Evolutionary conservation across 2,888 invertebrate species (phyloP).

Genomic region (Lymantria monacha): DNA sequence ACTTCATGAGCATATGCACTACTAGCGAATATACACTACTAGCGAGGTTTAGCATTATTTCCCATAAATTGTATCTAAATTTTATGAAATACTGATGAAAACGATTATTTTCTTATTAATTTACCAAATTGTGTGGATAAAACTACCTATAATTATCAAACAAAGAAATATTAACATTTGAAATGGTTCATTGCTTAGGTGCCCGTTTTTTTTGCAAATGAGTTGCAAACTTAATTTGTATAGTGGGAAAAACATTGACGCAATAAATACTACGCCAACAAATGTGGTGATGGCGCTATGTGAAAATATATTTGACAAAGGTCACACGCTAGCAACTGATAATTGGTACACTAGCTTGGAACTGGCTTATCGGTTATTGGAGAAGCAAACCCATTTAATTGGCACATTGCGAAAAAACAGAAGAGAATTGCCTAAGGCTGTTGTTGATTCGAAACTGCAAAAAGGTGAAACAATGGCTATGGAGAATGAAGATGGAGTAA

Average conservation of each 20-base stretch:
- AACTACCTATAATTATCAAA: no score
- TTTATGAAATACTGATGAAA: no score
- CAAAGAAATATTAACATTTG: no score
- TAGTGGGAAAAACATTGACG: not conserved
- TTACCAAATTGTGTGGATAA: no score
- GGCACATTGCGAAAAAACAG: constrained; percentile 14
- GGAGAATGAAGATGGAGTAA: constrained; percentile 14
- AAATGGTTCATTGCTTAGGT: no score
- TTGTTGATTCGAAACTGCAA: constrained; percentile 6
- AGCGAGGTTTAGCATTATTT: no score
- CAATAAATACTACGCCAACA: not conserved
- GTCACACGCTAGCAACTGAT: constrained; percentile 10
- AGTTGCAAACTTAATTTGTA: not conserved
- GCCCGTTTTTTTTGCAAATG: no score
- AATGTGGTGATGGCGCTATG: not conserved
- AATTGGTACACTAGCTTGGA: constrained; percentile 21
- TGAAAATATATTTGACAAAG: not conserved
- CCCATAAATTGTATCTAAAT: no score
- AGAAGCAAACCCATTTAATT: constrained; percentile 9
- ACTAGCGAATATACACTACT: no score
- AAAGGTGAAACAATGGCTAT: constrained; percentile 16
- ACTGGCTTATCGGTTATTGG: constrained; percentile 5
- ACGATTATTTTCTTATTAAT: no score
- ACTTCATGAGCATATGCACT: no score
- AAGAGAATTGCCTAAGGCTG: constrained; percentile 14